phyloP scores from a whole-genome alignment of 1,140 invertebrate species.

The Macrostomum lignano region DNA sequence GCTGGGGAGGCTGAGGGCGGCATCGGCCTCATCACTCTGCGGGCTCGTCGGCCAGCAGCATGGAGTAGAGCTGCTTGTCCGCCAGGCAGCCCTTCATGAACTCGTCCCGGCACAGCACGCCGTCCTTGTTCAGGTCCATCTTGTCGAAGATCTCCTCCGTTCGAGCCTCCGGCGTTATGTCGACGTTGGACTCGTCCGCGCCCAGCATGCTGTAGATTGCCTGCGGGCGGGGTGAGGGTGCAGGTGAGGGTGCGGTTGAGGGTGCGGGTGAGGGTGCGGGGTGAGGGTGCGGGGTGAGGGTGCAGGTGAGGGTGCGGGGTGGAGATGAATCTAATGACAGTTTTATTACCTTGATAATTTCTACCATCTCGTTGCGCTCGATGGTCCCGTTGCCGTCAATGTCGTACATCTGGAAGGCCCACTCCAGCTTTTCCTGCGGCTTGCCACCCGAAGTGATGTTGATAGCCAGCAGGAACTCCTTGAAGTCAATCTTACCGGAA shows the following conservation, averaged over 20 bases:
- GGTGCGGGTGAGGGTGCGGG: too few relatives aligned
- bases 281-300: too few relatives aligned
- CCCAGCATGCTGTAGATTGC: conserved; percentile 96
- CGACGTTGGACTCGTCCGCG: conserved; percentile 51
- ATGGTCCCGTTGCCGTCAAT: conserved; percentile 97
- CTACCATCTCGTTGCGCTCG: conserved; percentile 52
- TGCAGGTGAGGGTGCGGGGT: too few relatives aligned
- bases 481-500: conserved; percentile 11
- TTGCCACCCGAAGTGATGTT: conserved; percentile 88
- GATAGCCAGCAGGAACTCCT: conserved; percentile 41
- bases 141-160: conserved; percentile 94
- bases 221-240: too few relatives aligned
- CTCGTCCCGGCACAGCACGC: conserved; percentile 83
- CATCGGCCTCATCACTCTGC: neutral
- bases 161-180: conserved; percentile 48
- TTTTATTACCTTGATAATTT: conserved; percentile 36
- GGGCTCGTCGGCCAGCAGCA: conserved; percentile 32
- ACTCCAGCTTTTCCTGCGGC: conserved; percentile 88
- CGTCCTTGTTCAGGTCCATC: conserved; percentile 95
- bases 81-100: conserved; percentile 93
- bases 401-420: conserved; percentile 87
- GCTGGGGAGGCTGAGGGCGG: too few relatives aligned
- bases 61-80: conserved; percentile 78
- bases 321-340: too few relatives aligned
- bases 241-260: too few relatives aligned